A percentile compares a stretch with the other conserved stretches of the same genome.
Conservation (phyloP, 2,888 invertebrate genomes). For the Auanema freiburgensis region DNA sequence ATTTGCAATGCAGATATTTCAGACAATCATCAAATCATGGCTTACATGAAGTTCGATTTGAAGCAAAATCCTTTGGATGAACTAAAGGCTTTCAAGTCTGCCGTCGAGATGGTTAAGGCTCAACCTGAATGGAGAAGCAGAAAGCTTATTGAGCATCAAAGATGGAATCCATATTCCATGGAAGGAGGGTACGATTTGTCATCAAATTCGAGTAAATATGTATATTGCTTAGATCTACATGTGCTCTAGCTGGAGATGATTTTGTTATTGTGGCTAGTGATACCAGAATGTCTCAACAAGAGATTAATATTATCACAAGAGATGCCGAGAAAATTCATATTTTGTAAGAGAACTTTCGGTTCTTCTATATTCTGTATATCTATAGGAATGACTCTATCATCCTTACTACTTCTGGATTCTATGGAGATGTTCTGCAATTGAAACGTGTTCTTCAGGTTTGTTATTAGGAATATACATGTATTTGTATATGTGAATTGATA, state of each 20-base stretch:
- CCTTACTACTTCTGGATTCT: constrained; percentile 92
- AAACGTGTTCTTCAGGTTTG: constrained; percentile 68
- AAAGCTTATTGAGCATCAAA: constrained; percentile 39
- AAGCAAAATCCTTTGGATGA: constrained; percentile 27
- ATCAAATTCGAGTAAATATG: background rate
- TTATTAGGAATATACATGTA: background rate
- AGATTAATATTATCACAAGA: constrained; percentile 57
- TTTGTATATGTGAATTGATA: background rate
- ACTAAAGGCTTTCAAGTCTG: constrained; percentile 37
- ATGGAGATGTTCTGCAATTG: constrained; percentile 92
- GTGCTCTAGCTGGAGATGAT: constrained; percentile 92
- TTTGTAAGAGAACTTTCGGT: too few species aligned
- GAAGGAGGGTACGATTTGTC: constrained; percentile 53
- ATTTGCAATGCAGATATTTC: too few species aligned
- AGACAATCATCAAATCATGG: background rate
- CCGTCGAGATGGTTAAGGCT: constrained; percentile 43
- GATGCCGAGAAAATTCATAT: constrained; percentile 60
- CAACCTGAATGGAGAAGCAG: constrained; percentile 53
- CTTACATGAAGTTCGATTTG: constrained; percentile 16
- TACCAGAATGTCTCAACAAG: constrained; percentile 66
- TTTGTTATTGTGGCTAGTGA: constrained; percentile 93
- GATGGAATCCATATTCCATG: constrained; percentile 62
- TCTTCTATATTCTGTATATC: background rate
- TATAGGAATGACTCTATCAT: constrained; percentile 78
- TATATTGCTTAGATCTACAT: constrained; percentile 77